phyloP scores from a whole-genome alignment of 1,140 invertebrate genomes.

The Berghia stephanieae region DNA sequence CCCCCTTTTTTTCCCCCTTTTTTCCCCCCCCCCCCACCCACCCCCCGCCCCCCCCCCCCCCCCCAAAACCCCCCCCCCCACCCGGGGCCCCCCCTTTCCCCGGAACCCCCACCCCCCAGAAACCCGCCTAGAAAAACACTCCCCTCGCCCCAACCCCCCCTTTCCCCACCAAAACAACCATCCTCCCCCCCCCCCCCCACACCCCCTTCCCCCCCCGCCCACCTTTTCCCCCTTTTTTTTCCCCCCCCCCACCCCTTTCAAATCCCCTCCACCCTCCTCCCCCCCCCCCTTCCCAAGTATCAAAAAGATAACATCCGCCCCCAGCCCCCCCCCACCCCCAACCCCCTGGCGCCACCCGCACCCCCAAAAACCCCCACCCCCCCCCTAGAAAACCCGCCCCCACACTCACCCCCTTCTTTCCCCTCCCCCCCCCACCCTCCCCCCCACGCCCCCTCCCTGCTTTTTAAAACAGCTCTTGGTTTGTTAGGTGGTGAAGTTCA shows the following conservation, averaged over 20 bases:
- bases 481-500: too few relatives aligned
- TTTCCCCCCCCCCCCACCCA: background rate
- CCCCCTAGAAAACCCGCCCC: too few relatives aligned
- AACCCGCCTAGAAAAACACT: too few relatives aligned
- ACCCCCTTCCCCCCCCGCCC: background rate
- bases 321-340: too few relatives aligned
- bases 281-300: background rate
- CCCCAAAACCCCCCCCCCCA: background rate
- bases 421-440: too few relatives aligned
- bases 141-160: background rate
- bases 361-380: too few relatives aligned
- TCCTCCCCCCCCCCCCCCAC: background rate
- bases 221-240: background rate
- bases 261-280: background rate
- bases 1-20: constrained; percentile 1
- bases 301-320: background rate
- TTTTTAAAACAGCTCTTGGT: too few relatives aligned
- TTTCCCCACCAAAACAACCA: background rate
- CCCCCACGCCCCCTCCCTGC: too few relatives aligned
- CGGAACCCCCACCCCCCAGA: background rate
- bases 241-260: background rate
- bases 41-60: background rate
- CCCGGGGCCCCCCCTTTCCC: background rate
- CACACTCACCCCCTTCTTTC: too few relatives aligned
- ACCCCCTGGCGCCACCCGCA: too few relatives aligned